Percentiles rank a stretch among this genome's conserved stretches.
phyloP scores from a whole-genome alignment of 2,888 invertebrate genomes.

The Aradus depressus region DNA sequence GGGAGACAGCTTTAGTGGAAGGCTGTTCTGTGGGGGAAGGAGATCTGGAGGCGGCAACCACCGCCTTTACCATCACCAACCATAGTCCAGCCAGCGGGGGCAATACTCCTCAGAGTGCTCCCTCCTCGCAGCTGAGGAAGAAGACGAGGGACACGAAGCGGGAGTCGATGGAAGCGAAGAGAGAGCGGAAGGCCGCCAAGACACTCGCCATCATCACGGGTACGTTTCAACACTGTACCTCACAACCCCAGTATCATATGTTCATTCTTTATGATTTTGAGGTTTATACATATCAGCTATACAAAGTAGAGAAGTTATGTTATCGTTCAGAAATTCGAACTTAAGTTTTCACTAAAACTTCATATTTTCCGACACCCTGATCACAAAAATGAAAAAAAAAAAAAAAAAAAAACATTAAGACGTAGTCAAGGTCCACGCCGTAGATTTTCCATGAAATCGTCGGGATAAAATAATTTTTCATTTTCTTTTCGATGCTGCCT shows the following conservation, averaged over 20 bases:
- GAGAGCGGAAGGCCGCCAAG: slow-evolving; percentile 61
- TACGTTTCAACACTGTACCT: neutral
- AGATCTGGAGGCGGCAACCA: slow-evolving; percentile 25
- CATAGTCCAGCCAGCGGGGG: slow-evolving; percentile 49
- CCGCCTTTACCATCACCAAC: slow-evolving; percentile 37
- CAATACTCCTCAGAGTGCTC: slow-evolving; percentile 8
- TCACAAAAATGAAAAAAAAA: too few relatives aligned
- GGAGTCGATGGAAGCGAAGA: slow-evolving; percentile 30
- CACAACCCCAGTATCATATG: neutral
- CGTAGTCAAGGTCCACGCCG: too few relatives aligned
- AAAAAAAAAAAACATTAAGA: too few relatives aligned
- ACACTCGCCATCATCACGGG: slow-evolving; percentile 71
- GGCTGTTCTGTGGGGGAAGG: slow-evolving; percentile 19
- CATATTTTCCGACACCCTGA: too few relatives aligned
- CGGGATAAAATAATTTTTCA: too few relatives aligned
- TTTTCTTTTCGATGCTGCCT: too few relatives aligned
- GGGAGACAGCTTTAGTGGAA: slow-evolving; percentile 23
- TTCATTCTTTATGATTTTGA: neutral
- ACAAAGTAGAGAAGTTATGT: too few relatives aligned
- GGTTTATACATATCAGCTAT: too few relatives aligned
- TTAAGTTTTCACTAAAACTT: too few relatives aligned
- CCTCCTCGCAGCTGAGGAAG: slow-evolving; percentile 58
- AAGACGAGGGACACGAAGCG: slow-evolving; percentile 42
- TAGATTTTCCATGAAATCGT: too few relatives aligned
- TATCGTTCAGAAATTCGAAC: too few relatives aligned